phyloP scores from a whole-genome alignment of 1,140 invertebrate genomes.

The Saxidomus purpurata region DNA sequence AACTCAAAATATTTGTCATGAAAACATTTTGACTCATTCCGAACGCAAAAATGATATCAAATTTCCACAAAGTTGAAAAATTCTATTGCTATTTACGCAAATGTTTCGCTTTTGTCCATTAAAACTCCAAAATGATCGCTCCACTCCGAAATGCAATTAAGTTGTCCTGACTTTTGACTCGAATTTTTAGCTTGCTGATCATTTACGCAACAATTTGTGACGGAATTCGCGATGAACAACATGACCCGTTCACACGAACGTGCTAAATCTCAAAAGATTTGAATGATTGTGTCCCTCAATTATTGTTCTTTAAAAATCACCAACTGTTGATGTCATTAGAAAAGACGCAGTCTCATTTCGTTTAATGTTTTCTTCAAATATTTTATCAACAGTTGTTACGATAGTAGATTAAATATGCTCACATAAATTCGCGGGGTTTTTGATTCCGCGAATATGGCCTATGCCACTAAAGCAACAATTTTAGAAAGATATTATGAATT shows the following conservation, averaged over 20 bases:
- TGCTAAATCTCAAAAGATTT: neutral
- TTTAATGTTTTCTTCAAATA: too few species aligned
- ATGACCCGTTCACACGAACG: neutral
- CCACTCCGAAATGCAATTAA: neutral
- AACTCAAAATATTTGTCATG: too few species aligned
- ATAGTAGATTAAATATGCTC: too few species aligned
- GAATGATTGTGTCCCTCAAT: neutral
- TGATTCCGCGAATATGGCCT: too few species aligned
- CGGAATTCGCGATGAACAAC: neutral
- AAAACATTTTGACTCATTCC: neutral
- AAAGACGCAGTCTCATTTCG: too few species aligned
- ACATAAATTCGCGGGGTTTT: too few species aligned
- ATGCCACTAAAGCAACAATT: too few species aligned
- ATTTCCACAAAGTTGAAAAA: neutral
- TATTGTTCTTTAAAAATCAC: neutral
- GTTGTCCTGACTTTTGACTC: neutral
- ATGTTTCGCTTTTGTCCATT: neutral
- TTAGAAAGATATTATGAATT: too few species aligned
- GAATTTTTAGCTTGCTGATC: neutral
- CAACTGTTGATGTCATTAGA: neutral
- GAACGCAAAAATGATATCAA: neutral
- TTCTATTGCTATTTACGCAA: neutral
- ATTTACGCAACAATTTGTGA: neutral
- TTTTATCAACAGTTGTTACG: too few species aligned
- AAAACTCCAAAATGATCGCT: neutral